Evolutionary conservation across 2,113 vertebrate species (phyloP).

Genomic region (Myocastor coypus): DNA sequence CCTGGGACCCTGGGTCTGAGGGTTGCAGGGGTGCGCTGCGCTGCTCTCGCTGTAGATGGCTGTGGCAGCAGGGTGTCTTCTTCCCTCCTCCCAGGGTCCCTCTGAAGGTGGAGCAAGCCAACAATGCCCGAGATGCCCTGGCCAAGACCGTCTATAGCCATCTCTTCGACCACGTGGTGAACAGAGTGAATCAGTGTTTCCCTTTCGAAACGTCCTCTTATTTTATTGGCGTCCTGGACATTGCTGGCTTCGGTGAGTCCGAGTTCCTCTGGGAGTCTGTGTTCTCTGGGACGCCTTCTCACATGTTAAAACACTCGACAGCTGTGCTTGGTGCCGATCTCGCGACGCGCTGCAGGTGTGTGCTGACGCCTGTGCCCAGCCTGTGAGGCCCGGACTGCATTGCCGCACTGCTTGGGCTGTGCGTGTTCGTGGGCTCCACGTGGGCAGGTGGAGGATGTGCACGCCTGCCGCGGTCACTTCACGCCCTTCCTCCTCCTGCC

Average conservation of each 20-base stretch:
- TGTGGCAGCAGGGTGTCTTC: not conserved
- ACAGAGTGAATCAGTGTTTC: slow-evolving; percentile 97
- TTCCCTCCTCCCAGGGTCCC: slow-evolving; percentile 90
- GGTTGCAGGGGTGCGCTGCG: not conserved
- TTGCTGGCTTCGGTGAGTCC: slow-evolving; percentile 96
- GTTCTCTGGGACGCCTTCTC: not conserved
- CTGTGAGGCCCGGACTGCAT: not conserved
- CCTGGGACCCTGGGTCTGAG: not conserved
- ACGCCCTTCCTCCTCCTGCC: not conserved
- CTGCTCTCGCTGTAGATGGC: no score
- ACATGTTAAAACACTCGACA: not conserved
- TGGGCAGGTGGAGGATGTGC: not conserved
- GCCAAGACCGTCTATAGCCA: slow-evolving; percentile 98
- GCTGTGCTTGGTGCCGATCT: not conserved
- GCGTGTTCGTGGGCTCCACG: not conserved
- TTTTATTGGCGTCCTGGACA: slow-evolving; percentile 99
- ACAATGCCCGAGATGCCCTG: slow-evolving; percentile 96
- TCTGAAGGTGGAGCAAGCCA: slow-evolving; percentile 98
- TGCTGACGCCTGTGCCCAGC: not conserved
- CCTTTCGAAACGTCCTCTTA: slow-evolving; percentile 95
- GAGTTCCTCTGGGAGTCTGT: slow-evolving; percentile 55
- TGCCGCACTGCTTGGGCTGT: not conserved
- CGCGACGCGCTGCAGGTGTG: not conserved
- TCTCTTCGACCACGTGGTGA: slow-evolving; percentile 98
- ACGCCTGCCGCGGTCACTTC: no score